Evolutionary conservation across 2,888 invertebrate genomes (phyloP), one percentile per base, ranked within the genome.

Genomic region (Apamea epomidion): DNA sequence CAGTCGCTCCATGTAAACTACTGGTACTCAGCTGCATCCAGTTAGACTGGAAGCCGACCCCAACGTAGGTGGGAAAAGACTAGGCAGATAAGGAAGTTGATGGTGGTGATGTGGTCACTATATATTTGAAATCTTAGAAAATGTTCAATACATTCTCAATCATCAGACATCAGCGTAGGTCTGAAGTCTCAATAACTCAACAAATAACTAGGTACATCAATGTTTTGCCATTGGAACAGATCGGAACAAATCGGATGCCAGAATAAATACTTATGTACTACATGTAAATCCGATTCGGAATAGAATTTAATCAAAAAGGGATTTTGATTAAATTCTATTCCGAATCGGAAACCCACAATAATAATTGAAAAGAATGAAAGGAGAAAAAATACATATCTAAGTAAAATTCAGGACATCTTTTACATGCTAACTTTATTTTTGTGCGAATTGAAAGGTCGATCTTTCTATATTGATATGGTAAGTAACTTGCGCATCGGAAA

Each of bases 291-390:
- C 51, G n/a, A 51, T 32, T 32, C 32, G 32, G 32, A 32, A 32
- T 32, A 32, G 32, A 32, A 32, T 32, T 32, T 32, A 32, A 32
- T 32, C 32, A 32, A 32, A 32, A 32, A 32, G 32, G 32, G 32
- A 32, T 32, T 74, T 80, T 62, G 60, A 80, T 80, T 80, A 80
- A 74, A 80, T 74, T 73, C 58, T 18, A 18, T 67, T 1, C 42
- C 42, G 42, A 67, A 68, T 60, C 7, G 51, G n/a, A 68, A 42
- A 14, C 29, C 16, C 29, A 29, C 32, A 60, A 68, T 60, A 68
- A 67, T 67, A 42, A 74, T 32, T 67, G 42, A 60, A 51, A n/a
- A 51, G 0, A 74, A 54, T 29, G 45, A 7, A 45, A 51, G 29
- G 18, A 60, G 51, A 60, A 76, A 25, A 51, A 64, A 62, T n/a